Conservation (phyloP, 2,797 vertebrate genomes). For the Masticophis lateralis region DNA sequence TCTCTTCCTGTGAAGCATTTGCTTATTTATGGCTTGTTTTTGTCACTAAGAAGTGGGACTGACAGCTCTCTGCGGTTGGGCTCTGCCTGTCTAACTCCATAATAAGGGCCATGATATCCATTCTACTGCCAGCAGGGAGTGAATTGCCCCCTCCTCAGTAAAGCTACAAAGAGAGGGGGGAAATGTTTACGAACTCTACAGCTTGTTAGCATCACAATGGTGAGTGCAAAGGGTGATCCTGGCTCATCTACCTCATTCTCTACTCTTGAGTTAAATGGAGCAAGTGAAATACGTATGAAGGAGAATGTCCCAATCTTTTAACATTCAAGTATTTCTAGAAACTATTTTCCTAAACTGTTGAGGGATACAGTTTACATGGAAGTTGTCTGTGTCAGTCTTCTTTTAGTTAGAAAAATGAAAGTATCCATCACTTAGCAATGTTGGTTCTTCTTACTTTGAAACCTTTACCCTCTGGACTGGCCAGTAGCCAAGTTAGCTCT, state of each 20-base stretch:
- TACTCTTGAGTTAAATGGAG: constrained; percentile 49
- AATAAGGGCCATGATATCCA: constrained; percentile 73
- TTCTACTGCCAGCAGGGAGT: constrained; percentile 69
- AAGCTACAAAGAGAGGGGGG: constrained; percentile 14
- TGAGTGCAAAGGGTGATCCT: constrained; percentile 64
- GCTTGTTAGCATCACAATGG: constrained; percentile 72
- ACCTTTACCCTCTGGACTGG: not conserved
- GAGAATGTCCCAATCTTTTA: constrained; percentile 48
- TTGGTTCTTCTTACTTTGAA: constrained; percentile 13
- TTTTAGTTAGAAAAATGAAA: constrained; percentile 31
- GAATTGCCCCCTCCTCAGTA: constrained; percentile 50
- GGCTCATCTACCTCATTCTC: constrained; percentile 52
- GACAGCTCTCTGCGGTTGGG: constrained; percentile 68
- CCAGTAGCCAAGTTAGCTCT: constrained; percentile 5
- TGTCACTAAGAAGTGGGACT: constrained; percentile 62
- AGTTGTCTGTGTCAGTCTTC: not conserved
- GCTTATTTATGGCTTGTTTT: constrained; percentile 69
- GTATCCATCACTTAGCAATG: constrained; percentile 11
- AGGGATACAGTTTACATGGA: not conserved
- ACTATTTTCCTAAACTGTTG: constrained; percentile 56
- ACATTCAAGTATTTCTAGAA: constrained; percentile 53
- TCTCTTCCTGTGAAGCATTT: constrained; percentile 60
- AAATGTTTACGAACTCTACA: constrained; percentile 55
- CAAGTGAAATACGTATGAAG: constrained; percentile 15
- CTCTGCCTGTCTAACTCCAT: constrained; percentile 65